These are phyloP conservation scores for Argya squamiceps DNA, from an alignment of 2,797 vertebrate genomes.

Conservation along the genomic window DNA sequence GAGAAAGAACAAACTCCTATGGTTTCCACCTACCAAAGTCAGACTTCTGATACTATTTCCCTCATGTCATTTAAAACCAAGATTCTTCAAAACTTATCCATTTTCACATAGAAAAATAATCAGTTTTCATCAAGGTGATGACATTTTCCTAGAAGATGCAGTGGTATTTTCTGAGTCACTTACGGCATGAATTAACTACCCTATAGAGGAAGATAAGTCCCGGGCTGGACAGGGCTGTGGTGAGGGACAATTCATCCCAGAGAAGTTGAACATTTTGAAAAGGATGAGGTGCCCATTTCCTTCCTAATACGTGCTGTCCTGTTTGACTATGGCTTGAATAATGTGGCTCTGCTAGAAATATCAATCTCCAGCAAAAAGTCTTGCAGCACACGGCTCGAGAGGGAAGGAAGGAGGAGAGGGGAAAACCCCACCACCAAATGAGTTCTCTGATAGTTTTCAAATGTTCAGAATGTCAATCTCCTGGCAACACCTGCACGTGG, in stretches of 20 bases:
- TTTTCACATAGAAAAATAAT: not conserved
- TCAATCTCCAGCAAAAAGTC: not conserved
- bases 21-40: not conserved
- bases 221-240: not conserved
- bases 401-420: not conserved
- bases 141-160: not conserved
- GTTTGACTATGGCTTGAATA: not conserved
- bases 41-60: not conserved
- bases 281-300: not conserved
- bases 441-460: conserved; percentile 4
- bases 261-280: not conserved
- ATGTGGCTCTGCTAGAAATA: not conserved
- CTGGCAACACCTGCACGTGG: not conserved
- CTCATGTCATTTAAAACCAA: not conserved
- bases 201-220: not conserved
- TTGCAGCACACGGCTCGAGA: not conserved
- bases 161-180: not conserved
- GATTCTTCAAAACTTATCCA: not conserved
- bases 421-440: not conserved
- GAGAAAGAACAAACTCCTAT: not conserved
- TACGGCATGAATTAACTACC: not conserved
- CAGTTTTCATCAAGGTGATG: not conserved
- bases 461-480: conserved; percentile 34
- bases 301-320: not conserved
- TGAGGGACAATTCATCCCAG: not conserved